Base-by-base conservation (phyloP, 2,797 vertebrate species). In the Coreius guichenoti region DNA sequence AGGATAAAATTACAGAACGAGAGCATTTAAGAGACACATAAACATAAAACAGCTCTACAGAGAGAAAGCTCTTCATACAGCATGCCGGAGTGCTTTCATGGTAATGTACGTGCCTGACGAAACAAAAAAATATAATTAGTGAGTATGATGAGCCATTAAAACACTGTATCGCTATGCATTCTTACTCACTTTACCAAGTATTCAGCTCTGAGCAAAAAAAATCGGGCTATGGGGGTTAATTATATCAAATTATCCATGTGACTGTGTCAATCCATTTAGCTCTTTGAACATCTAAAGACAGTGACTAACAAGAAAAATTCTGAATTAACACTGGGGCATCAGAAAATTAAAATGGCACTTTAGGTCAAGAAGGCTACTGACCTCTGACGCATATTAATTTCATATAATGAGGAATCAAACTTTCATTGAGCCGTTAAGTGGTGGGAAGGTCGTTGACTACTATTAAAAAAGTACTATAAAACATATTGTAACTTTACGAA, bases 51-150 rank as follows among this genome's bases (percentile, higher is more conserved):
- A 31, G 72, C 58, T 13, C 26, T 51, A 68, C 23, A 8, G 43
- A 80, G 58, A 21, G 26, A 47, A 33, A 16, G 33, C 61, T 51
- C 65, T 33, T 80, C 29, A 51, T 33, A 80, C 19, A 67, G 77
- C 2, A 17, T 19, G 58, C 39, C 29, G 45, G 13, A 11, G 29
- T 29, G 26, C 29, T 68, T 29, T 68, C 63, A 17, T 75, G 47
- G 13, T 45, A 45, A 45, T 26, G 12, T 16, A 26, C 0, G 26
- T 19, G 26, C 5, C 43, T 51, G 45, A 31, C 1, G 23, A 26
- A 51, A 74, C 54, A n/a, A 14, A 23, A 19, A n/a, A 58, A 47
- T 2, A 47, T 8, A 47, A 11, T 78, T 16, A 29, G 56, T 8
- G 23, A 47, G 7, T 73, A 47, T 47, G 45, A 26, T 26, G 72